Conservation (phyloP, 2,113 vertebrate species). For the Halcyon senegalensis region DNA sequence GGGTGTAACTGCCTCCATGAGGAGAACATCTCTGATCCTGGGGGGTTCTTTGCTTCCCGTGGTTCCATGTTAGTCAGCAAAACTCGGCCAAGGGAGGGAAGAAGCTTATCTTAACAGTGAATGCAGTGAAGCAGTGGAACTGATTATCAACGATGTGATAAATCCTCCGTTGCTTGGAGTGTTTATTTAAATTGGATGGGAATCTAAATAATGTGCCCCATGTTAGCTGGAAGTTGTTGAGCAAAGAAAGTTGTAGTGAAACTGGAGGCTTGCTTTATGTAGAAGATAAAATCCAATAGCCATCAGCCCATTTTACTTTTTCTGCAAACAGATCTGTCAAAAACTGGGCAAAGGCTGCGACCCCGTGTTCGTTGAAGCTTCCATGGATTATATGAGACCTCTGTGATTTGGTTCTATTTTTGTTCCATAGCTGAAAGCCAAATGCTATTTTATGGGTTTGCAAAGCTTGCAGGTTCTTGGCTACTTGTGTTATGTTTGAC, state of each 20-base stretch:
- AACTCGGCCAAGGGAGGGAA: not conserved
- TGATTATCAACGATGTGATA: not conserved
- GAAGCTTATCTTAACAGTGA: not conserved
- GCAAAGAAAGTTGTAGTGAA: not conserved
- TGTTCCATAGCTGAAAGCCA: not conserved
- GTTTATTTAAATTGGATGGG: slow-evolving; percentile 19
- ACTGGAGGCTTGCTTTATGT: not conserved
- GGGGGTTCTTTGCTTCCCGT: not conserved
- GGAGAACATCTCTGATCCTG: not conserved
- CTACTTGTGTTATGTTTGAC: slow-evolving; percentile 5
- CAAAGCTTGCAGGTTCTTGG: slow-evolving; percentile 9
- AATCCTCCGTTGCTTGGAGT: not conserved
- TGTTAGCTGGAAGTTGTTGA: not conserved
- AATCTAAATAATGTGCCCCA: not conserved
- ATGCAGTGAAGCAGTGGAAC: not conserved
- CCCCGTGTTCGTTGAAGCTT: not conserved
- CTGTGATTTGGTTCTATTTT: slow-evolving; percentile 54
- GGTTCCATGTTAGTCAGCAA: slow-evolving; percentile 13
- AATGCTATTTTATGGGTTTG: not conserved
- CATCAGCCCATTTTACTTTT: not conserved
- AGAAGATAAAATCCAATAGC: not conserved
- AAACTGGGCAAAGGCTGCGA: slow-evolving; percentile 1
- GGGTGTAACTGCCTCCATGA: not conserved
- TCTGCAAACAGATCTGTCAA: slow-evolving; percentile 3
- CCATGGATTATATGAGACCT: not conserved